Evolutionary conservation across 1,140 invertebrate genomes (phyloP), one percentile per base, ranked within the genome.

Genomic region (Eupeodes corollae): DNA sequence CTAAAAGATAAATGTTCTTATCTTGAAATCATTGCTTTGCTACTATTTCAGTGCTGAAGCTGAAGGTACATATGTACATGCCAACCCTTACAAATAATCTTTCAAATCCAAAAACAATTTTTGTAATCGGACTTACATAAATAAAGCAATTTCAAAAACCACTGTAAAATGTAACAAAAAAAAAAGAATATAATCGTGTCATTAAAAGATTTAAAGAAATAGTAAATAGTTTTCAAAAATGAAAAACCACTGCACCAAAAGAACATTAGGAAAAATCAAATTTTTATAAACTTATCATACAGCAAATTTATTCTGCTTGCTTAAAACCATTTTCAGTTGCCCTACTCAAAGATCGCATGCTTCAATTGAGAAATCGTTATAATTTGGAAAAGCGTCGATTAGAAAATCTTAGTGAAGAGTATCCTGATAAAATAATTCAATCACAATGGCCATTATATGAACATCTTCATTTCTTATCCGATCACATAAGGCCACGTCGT

Each of bases 301-400:
- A 35, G 2, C 35, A 19, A 37, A 35, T 45, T 43, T 43, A 10
- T 9, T 31, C 26, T 43, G 12, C 21, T 3, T 5, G 8, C 21
- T 5, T 5, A 26, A 26, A 26, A 26, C 3, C 18, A 9, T 38
- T 32, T 42, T 21, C 30, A 68, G 65, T 62, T 42, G 51, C 56
- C 16, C 52, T 62, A 18, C 44, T 68, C 9, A 59, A 63, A 34
- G 66, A 68, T 34, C 65, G 66, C 6, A 68, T 68, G 56, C 51
- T 63, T 6, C 65, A 64, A 14, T 43, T 68, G 10, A 55, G 66
- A 8, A 68, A 68, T 53, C 66, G 66, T 13, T 68, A 67, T 35
- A 68, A 68, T 44, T 57, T 68, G 12, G 66, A 68, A 40, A 68
- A 68, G 42, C 55, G 66, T 6, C 63, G 66, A 3, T 43, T 68